Conservation (phyloP, 2,888 invertebrate species). For the Hydriomena furcata region DNA sequence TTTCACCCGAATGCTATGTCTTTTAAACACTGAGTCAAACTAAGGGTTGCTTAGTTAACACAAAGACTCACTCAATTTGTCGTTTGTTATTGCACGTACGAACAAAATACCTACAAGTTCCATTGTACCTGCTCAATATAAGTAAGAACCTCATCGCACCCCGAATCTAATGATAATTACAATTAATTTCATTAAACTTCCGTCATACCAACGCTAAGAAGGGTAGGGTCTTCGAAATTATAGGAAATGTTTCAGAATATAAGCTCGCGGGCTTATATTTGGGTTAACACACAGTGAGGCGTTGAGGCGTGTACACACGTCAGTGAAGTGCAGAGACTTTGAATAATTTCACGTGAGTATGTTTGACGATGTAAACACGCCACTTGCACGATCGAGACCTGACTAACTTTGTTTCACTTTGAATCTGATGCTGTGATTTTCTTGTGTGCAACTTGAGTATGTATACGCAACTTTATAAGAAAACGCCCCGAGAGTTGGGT, state of each 20-base stretch:
- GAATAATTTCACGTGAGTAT: conserved; percentile 8
- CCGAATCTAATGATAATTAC: conserved; percentile 40
- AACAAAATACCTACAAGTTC: conserved; percentile 2
- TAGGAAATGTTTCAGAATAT: conserved; percentile 54
- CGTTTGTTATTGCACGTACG: not conserved
- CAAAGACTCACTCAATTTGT: no score
- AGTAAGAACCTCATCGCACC: conserved; percentile 25
- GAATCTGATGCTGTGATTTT: conserved; percentile 3
- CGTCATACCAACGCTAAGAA: conserved; percentile 37
- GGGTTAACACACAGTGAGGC: conserved; percentile 22
- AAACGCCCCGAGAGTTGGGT: conserved; percentile 13
- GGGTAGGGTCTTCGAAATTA: conserved; percentile 47
- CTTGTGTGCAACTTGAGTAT: conserved; percentile 5
- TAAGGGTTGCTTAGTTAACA: no score
- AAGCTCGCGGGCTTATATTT: conserved; percentile 37
- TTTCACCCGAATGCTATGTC: no score
- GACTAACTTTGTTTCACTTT: conserved; percentile 1
- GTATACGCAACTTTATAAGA: conserved; percentile 13
- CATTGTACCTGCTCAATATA: conserved; percentile 15
- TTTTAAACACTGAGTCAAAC: no score
- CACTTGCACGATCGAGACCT: conserved; percentile 1
- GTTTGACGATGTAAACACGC: conserved; percentile 7
- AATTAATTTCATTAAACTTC: conserved; percentile 55
- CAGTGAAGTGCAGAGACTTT: conserved; percentile 5
- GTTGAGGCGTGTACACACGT: conserved; percentile 30